Base-by-base conservation (phyloP, 1,140 invertebrate species). In the Aphelinus atriplicis region DNA sequence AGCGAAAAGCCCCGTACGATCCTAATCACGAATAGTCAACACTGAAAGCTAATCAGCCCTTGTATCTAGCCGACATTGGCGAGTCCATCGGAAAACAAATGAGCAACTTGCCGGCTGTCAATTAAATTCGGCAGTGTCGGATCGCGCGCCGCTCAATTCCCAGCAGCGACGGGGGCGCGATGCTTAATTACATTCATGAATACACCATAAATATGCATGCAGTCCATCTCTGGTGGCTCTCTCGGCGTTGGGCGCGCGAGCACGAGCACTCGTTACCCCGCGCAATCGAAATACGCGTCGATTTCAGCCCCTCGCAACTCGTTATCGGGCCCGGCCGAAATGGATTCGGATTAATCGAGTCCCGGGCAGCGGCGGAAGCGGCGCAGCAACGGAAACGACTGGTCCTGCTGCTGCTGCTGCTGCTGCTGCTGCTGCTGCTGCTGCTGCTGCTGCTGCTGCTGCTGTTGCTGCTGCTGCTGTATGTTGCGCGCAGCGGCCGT, bases 111-210 rank as follows among this genome's bases (percentile, higher is more conserved):
- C n/a, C 7, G 53, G 62, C 1, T 55, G 2, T 1, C 62, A 71
- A 56, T 64, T 26, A 53, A 47, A 71, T 56, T 64, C 53, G 26
- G 26, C 26, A 26, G 26, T 26, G 26, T 26, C 26, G 26, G 26
- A 26, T n/a, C 57, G 5, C 60, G 7, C 42, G 43, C n/a, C 26
- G 26, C 50, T 42, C 9, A 71, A 45, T 62, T n/a, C 50, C 7
- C 7, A 61, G 50, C 4, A 62, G 55, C 61, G 50, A 46, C 3
- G 26, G 26, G 26, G 26, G 26, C 26, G 26, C 26, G 26, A 26
- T 6, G 7, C 61, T 70, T 70, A 67, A 73, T 73, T 55, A 5
- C 56, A 73, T 73, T 73, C 56, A 73, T 67, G 45, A 73, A 66
- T 66, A 58, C 10, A 60, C 47, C 4, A 50, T 57, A 73, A 66